Evolutionary conservation across 2,113 vertebrate species (phyloP).

Genomic region (Tetrax tetrax): DNA sequence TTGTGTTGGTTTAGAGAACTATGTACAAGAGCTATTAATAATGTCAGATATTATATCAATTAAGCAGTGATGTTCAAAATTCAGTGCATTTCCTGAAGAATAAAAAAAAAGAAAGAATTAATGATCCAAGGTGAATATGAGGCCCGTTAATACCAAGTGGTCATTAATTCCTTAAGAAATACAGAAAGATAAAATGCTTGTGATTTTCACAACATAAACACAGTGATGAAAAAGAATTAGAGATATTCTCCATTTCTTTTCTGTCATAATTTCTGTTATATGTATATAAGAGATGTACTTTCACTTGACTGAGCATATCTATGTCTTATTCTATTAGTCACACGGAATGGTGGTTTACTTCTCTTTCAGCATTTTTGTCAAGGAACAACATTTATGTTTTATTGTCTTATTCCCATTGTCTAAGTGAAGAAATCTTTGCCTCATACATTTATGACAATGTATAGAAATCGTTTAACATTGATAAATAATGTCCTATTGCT

Average conservation of each 20-base stretch:
- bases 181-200: not conserved
- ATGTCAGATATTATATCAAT: not conserved
- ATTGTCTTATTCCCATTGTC: not conserved
- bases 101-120: not conserved
- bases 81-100: not conserved
- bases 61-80: not conserved
- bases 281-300: not conserved
- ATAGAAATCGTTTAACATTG: not conserved
- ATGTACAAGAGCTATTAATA: not conserved
- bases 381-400: not conserved
- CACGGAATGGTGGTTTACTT: not conserved
- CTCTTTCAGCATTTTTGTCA: not conserved
- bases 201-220: not conserved
- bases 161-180: not conserved
- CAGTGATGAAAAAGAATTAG: not conserved
- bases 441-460: not conserved
- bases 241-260: not conserved
- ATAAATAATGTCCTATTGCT: not conserved
- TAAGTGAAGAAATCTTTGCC: not conserved
- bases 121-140: not conserved
- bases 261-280: not conserved
- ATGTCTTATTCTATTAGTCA: not conserved
- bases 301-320: not conserved
- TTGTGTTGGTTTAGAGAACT: not conserved
- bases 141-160: not conserved